Evolutionary conservation across 2,888 invertebrate genomes (phyloP), one percentile per base, ranked within the genome.

Genomic region (Leptinotarsa haldemani): DNA sequence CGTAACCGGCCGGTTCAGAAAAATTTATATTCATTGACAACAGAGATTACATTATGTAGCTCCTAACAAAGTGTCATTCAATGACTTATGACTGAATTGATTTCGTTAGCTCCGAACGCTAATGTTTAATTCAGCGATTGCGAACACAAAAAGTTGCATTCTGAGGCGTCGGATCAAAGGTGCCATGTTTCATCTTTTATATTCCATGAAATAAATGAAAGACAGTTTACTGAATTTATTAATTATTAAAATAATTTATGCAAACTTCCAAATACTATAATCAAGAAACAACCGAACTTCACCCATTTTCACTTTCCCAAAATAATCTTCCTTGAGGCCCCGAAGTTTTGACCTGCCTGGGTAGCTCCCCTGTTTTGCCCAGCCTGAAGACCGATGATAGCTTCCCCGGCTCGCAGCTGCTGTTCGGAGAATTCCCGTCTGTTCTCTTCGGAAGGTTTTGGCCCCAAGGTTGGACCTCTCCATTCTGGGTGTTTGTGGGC

Each of bases 291-390:
- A 20, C 12, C 22, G 3, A 16, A 7, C 9, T 12, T n/a, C 16
- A 30, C 25, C 25, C 12, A 15, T 25, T 48, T 74, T 86, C 88
- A 94, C 88, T 94, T 94, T 86, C 94, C 94, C 75, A 95, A 90
- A 80, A 95, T 92, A 82, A 95, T 95, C 87, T 94, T 94, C 82
- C 95, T 91, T 63, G 93, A 92, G 40, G 94, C 94, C n/a, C 96
- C 96, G 82, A 96, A 95, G 89, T 88, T 96, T 86, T 95, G 95
- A 9, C 97, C 97, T 2, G 95, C 93, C 85, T 96, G 96, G 50
- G 92, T 93, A 13, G 96, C 96, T 16, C 94, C 92, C 82, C 94
- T 94, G 88, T 97, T 97, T 79, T 92, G 92, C 53, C 97, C 97
- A 65, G 95, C 95, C 88, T 97, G 97, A 4, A 97, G 90, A 22